Evolutionary conservation across 1,140 invertebrate species (phyloP).

Genomic region (Heterodera schachtii): DNA sequence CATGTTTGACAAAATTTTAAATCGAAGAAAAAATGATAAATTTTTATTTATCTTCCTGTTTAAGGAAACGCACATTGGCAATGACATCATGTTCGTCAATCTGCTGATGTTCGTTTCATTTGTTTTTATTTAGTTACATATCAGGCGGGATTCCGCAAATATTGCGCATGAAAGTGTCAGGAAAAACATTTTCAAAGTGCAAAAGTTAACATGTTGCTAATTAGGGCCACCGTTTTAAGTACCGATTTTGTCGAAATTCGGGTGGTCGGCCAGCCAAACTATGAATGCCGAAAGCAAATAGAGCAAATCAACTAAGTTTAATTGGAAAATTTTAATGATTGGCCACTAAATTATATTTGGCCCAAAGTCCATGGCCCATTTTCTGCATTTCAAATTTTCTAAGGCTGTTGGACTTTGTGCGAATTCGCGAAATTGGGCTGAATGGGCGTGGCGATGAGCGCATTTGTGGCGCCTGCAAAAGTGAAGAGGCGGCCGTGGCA

Average conservation of each 20-base stretch:
- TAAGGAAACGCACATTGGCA: conserved; percentile 47
- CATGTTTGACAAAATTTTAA: no score
- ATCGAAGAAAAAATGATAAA: no score
- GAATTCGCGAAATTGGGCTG: conserved; percentile 29
- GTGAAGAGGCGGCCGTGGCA: conserved; percentile 78
- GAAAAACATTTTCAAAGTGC: no score
- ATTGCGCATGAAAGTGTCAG: no score
- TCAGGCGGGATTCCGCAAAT: conserved; percentile 18
- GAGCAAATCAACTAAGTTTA: no score
- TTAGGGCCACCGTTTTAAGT: no score
- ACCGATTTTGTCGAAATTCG: no score
- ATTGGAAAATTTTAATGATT: no score
- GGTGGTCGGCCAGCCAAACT: no score
- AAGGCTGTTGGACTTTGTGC: conserved; percentile 20
- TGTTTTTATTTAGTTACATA: conserved; percentile 54
- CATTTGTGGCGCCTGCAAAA: conserved; percentile 54
- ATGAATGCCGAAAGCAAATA: no score
- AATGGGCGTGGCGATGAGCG: conserved; percentile 35
- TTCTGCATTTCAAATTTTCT: neutral
- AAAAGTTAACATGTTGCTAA: no score
- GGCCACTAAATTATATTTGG: neutral
- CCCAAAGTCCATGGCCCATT: neutral
- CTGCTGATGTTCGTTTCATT: conserved; percentile 46
- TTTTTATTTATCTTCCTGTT: conserved; percentile 27
- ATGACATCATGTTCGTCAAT: conserved; percentile 50